These are phyloP conservation scores for Leptopilina drosophilae DNA, from an alignment of 2,888 invertebrate genomes.

Conservation along the genomic window DNA sequence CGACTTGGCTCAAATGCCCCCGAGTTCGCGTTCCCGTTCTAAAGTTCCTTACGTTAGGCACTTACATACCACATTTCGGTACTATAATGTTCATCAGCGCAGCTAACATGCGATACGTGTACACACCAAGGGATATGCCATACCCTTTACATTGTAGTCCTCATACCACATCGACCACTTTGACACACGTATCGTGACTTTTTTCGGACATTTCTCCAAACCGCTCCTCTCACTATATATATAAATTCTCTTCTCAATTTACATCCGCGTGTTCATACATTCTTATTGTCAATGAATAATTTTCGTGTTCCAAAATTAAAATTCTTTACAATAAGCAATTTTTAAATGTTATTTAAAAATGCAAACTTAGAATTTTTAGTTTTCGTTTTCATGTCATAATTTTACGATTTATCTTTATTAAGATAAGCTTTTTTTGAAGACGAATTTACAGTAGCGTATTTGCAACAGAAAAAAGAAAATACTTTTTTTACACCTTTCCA, in stretches of 20 bases:
- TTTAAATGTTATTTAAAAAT: too few species aligned
- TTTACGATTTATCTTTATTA: background rate
- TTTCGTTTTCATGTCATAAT: too few species aligned
- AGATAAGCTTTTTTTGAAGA: background rate
- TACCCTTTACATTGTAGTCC: conserved; percentile 20
- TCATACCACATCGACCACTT: background rate
- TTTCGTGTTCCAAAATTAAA: too few species aligned
- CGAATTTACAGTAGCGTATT: too few species aligned
- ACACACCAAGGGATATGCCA: background rate
- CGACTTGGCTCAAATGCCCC: conserved; percentile 72
- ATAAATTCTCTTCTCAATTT: conserved; percentile 28
- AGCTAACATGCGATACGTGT: conserved; percentile 5
- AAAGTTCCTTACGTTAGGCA: conserved; percentile 6
- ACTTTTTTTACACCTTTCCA: too few species aligned
- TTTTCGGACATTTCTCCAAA: background rate
- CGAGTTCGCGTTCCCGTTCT: conserved; percentile 43
- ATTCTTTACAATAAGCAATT: too few species aligned
- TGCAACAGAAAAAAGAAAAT: too few species aligned
- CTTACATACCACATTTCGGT: conserved; percentile 26
- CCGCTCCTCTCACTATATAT: background rate
- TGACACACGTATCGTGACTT: conserved; percentile 31
- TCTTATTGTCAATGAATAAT: too few species aligned
- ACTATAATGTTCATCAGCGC: conserved; percentile 1
- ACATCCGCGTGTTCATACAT: background rate
- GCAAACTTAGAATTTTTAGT: too few species aligned